phyloP scores from a whole-genome alignment of 2,888 invertebrate genomes.

The Ischnus inquisitorius region DNA sequence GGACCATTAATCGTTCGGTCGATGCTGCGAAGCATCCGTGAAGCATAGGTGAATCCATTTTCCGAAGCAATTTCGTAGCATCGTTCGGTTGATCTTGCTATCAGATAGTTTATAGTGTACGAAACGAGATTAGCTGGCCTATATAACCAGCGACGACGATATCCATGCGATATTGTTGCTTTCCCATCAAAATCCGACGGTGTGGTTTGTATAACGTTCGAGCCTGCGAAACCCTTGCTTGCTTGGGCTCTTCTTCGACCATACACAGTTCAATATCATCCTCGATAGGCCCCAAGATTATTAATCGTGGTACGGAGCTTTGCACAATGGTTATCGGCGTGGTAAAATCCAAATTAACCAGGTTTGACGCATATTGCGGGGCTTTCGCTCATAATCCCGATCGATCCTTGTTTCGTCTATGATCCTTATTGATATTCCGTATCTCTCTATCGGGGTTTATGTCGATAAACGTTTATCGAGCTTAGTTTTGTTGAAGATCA shows the following conservation, averaged over 20 bases:
- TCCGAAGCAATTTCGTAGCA: constrained; percentile 57
- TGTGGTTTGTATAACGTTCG: constrained; percentile 9
- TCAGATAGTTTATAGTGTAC: constrained; percentile 47
- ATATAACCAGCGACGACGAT: constrained; percentile 40
- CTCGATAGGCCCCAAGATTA: constrained; percentile 55
- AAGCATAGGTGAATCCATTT: constrained; percentile 53
- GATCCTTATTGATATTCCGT: not conserved
- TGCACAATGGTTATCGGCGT: constrained; percentile 55
- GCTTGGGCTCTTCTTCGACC: constrained; percentile 8
- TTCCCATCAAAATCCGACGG: not conserved
- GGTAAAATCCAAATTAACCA: not conserved
- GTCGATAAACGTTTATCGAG: too few species aligned
- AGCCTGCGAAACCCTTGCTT: constrained; percentile 32
- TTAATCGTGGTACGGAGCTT: constrained; percentile 47
- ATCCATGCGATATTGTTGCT: constrained; percentile 53
- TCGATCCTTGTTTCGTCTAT: not conserved
- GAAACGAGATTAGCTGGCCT: constrained; percentile 51
- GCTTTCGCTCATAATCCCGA: not conserved
- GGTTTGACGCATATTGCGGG: not conserved
- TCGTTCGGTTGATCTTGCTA: constrained; percentile 9
- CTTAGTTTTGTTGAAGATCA: too few species aligned
- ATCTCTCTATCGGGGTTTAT: too few species aligned
- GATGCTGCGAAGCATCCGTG: constrained; percentile 10
- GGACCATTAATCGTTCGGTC: constrained; percentile 8
- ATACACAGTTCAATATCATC: constrained; percentile 49